Percentiles rank a stretch among this genome's conserved stretches.
Evolutionary conservation across 1,140 invertebrate genomes (phyloP).

Genomic region (Pinna nobilis): DNA sequence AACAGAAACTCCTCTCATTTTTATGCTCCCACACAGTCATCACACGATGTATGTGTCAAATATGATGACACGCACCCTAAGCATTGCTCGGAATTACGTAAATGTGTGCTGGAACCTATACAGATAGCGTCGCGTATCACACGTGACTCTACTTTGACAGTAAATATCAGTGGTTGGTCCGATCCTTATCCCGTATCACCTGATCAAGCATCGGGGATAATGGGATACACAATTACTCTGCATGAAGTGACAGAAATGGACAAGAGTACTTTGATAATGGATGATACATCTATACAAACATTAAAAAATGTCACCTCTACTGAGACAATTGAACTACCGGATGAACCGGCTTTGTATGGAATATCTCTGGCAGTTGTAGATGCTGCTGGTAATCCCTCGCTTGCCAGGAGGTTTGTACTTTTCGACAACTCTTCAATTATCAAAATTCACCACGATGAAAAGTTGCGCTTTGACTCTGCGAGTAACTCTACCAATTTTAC

Average conservation of each 20-base stretch:
- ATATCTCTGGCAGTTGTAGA: conserved; percentile 17
- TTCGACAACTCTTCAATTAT: conserved; percentile 46
- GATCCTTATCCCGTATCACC: conserved; percentile 5
- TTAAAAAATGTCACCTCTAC: not conserved
- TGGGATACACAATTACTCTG: conserved; percentile 20
- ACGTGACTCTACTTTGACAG: not conserved
- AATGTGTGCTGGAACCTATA: conserved; percentile 10
- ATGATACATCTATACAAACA: conserved; percentile 2
- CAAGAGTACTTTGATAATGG: not conserved
- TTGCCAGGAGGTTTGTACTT: conserved; percentile 44
- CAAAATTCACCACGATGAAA: not conserved
- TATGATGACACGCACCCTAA: conserved; percentile 20
- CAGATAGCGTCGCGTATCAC: conserved; percentile 1
- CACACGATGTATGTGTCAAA: conserved; percentile 20
- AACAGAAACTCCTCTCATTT: not conserved
- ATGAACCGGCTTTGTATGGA: conserved; percentile 23
- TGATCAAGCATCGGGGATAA: conserved; percentile 29
- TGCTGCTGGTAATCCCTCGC: conserved; percentile 35
- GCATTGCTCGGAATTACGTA: conserved; percentile 11
- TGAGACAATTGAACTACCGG: conserved; percentile 3
- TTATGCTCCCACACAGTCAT: not conserved
- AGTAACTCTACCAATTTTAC: conserved; percentile 4
- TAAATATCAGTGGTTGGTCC: conserved; percentile 14
- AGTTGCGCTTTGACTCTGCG: conserved; percentile 20
- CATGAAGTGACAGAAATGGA: conserved; percentile 39